Conservation (phyloP, 1,140 invertebrate genomes). For the Macrocentrus cingulum region DNA sequence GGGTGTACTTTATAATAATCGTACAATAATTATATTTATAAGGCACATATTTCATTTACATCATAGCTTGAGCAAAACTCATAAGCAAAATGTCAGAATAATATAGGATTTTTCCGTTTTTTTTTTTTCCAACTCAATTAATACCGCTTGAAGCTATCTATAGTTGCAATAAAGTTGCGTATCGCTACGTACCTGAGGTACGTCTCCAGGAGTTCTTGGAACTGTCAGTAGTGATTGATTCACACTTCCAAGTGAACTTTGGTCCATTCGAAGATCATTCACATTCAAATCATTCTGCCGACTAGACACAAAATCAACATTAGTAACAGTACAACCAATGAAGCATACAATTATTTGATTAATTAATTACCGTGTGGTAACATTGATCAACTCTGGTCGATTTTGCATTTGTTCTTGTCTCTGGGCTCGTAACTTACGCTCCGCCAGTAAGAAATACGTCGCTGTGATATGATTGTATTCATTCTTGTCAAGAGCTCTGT, state of each 20-base stretch:
- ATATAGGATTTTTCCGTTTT: not conserved
- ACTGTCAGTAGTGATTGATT: conserved; percentile 61
- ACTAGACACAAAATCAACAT: conserved; percentile 32
- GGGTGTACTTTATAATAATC: conserved; percentile 1
- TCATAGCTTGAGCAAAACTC: conserved; percentile 9
- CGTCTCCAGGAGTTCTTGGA: conserved; percentile 64
- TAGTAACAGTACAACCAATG: conserved; percentile 9
- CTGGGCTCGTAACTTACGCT: conserved; percentile 81
- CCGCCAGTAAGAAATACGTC: conserved; percentile 96
- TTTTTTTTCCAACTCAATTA: not conserved
- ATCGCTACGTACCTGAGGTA: conserved; percentile 61
- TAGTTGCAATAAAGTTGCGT: conserved; percentile 10
- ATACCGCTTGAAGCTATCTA: not conserved
- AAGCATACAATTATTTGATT: not conserved
- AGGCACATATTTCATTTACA: not conserved
- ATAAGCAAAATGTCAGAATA: not conserved
- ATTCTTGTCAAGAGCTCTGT: conserved; percentile 88
- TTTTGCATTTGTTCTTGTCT: conserved; percentile 65
- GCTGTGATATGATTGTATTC: conserved; percentile 98
- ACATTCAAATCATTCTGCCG: conserved; percentile 41
- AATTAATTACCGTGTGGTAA: conserved; percentile 42
- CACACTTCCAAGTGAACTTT: conserved; percentile 48
- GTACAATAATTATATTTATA: conserved; percentile 6
- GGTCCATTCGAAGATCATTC: conserved; percentile 52
- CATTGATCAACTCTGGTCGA: conserved; percentile 44